Conservation (phyloP, 2,113 vertebrate species). For the Nothocercus nigrocapillus region DNA sequence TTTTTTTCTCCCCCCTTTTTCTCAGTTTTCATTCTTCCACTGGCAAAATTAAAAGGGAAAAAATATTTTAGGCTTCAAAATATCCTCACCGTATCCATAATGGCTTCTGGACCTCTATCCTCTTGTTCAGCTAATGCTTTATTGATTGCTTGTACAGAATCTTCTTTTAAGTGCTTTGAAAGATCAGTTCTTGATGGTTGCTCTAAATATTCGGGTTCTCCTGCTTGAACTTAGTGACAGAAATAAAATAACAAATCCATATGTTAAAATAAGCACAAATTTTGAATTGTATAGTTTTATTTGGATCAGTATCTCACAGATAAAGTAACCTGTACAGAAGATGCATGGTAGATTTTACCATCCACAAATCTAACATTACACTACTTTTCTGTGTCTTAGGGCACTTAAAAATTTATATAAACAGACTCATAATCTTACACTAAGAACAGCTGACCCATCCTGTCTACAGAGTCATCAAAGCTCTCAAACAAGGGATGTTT, state of each 20-base stretch:
- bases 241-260: conserved; percentile 55
- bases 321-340: neutral
- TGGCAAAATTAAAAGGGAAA: conserved; percentile 4
- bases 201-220: conserved; percentile 96
- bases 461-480: neutral
- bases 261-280: conserved; percentile 6
- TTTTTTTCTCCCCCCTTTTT: neutral
- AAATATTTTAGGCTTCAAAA: conserved; percentile 17
- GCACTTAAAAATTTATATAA: neutral
- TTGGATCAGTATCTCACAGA: neutral
- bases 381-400: neutral
- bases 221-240: conserved; percentile 81
- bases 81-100: conserved; percentile 88
- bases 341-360: neutral
- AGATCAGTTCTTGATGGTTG: conserved; percentile 91
- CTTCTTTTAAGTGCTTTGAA: conserved; percentile 92
- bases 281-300: neutral
- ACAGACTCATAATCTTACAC: neutral
- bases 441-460: neutral
- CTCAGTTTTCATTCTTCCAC: neutral
- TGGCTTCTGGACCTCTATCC: conserved; percentile 88
- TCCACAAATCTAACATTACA: neutral
- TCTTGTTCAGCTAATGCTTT: conserved; percentile 88
- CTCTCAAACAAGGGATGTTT: neutral
- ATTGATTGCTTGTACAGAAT: conserved; percentile 90